phyloP scores from a whole-genome alignment of 1,140 invertebrate genomes.

The Ylistrum balloti region DNA sequence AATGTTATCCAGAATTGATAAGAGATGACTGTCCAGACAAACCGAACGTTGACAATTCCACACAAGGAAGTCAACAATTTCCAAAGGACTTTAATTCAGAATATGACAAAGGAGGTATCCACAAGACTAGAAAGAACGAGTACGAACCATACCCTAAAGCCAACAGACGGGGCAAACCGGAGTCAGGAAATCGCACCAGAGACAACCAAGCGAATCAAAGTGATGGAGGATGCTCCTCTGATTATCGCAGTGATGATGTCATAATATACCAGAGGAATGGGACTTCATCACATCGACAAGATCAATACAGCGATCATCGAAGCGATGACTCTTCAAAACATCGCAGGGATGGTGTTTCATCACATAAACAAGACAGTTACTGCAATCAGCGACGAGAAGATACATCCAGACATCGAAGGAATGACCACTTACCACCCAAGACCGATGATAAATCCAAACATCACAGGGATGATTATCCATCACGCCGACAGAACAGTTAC shows the following conservation, averaged over 20 bases:
- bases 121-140: neutral
- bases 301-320: neutral
- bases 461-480: neutral
- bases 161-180: neutral
- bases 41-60: neutral
- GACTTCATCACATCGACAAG: neutral
- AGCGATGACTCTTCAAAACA: neutral
- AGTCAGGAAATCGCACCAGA: neutral
- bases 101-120: neutral
- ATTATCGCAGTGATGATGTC: neutral
- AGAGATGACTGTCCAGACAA: neutral
- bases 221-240: neutral
- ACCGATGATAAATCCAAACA: neutral
- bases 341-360: neutral
- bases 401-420: neutral
- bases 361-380: neutral
- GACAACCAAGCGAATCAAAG: neutral
- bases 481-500: neutral
- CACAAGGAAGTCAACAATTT: neutral
- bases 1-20: neutral
- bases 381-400: neutral
- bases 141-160: neutral
- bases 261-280: neutral
- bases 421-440: neutral
- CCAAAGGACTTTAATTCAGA: neutral